Evolutionary conservation across 2,797 vertebrate genomes (phyloP).

Genomic region (Pseudomugil tenellus): DNA sequence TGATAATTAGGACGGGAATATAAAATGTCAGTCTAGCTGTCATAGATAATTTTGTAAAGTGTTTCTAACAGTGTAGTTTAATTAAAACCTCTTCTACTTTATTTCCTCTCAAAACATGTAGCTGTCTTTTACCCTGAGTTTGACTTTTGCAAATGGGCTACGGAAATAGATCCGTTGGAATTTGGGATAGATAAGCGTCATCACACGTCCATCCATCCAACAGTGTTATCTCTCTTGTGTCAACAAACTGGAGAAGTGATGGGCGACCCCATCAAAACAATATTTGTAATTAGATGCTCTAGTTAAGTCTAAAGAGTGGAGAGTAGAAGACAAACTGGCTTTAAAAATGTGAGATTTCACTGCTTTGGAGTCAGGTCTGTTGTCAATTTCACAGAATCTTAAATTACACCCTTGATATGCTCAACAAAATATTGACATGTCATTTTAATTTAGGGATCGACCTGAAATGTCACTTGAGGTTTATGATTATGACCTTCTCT

Average conservation of each 20-base stretch:
- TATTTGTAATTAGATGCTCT: conserved; percentile 49
- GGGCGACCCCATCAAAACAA: conserved; percentile 25
- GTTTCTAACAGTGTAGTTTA: background rate
- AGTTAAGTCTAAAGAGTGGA: conserved; percentile 18
- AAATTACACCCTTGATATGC: background rate
- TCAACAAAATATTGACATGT: background rate
- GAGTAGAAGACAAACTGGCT: background rate
- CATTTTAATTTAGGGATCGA: background rate
- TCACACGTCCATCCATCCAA: conserved; percentile 58
- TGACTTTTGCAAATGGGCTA: conserved; percentile 39
- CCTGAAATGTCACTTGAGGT: background rate
- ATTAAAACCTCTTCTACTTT: background rate
- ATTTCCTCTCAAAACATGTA: conserved; percentile 23
- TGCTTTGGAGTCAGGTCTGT: background rate
- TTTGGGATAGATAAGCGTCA: conserved; percentile 64
- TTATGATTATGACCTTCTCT: conserved; percentile 8
- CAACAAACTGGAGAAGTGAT: conserved; percentile 32
- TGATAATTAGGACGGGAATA: background rate
- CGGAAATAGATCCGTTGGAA: conserved; percentile 55
- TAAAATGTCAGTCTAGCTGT: background rate
- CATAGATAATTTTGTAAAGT: background rate
- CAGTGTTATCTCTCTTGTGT: conserved; percentile 58
- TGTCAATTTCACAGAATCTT: background rate
- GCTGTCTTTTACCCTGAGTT: conserved; percentile 12
- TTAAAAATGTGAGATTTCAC: background rate